Evolutionary conservation across 2,113 vertebrate genomes (phyloP), one percentile per base, ranked within the genome.

Genomic region (Heterotis niloticus): DNA sequence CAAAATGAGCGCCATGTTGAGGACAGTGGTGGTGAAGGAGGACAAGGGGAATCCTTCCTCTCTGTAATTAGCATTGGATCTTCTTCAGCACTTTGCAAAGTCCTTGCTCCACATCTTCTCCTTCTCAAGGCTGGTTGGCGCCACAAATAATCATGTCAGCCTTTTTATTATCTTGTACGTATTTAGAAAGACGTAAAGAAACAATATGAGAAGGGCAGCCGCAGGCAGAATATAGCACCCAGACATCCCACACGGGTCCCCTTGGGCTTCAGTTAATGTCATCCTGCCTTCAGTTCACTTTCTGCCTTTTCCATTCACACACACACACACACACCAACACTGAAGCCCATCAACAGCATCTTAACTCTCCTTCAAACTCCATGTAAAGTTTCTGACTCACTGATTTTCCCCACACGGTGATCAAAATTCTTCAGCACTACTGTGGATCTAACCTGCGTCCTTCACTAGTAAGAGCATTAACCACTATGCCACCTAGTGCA

Each of bases 31-130:
- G 89, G 90, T 88, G 76, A 77, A 81, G 82, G 79, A 78, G 80
- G 82, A 80, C 88, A 84, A 77, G 82, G 85, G 88, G 83, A 82
- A 78, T 64, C 67, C 81, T 79, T 82, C 83, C 62, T 78, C 87
- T 86, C 91, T 91, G 88, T 92, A 92, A 92, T 93, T 91, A 91
- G 88, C 88, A 88, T 87, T 91, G 90, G 88, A 93, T 90, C 86
- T 89, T 68, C 81, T 81, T 84, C 68, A 79, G 81, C 84, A 83
- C 86, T 88, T 86, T 81, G 78, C 83, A 88, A 90, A 89, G 83
- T 71, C 83, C 85, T 88, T 87, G 87, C 86, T 90, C 78, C 80
- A 20, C 57, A 81, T 79, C 81, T 80, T 81, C 82, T 85, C 80
- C 83, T 83, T 83, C 79, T 75, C 62, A 57, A 80, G 64, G 70